Conservation (phyloP, 2,888 invertebrate species). For the Linnaemya tessellans region DNA sequence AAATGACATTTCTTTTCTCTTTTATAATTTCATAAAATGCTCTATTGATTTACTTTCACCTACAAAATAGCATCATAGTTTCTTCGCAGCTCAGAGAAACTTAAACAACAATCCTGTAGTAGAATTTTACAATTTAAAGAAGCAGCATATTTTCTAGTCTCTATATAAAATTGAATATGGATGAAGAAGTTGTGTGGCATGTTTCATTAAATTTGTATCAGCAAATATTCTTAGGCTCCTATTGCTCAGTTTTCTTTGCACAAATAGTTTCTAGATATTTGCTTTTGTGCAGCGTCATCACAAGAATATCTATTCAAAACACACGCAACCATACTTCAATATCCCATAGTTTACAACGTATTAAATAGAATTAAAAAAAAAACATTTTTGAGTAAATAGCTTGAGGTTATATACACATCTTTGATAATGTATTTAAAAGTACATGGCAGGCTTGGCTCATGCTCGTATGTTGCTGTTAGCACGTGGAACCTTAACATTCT, state of each 20-base stretch:
- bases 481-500: background rate
- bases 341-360: background rate
- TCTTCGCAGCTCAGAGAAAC: background rate
- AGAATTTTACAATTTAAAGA: background rate
- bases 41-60: background rate
- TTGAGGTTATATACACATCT: background rate
- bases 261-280: constrained; percentile 25
- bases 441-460: background rate
- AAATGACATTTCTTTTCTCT: background rate
- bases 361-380: background rate
- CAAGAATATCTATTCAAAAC: background rate
- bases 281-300: background rate
- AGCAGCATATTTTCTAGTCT: background rate
- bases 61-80: background rate
- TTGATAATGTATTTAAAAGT: background rate
- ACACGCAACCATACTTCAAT: background rate
- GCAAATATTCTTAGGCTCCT: constrained; percentile 1
- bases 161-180: background rate
- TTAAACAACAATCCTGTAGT: background rate
- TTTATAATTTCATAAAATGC: background rate
- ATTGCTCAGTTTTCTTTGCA: background rate
- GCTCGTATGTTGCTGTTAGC: background rate
- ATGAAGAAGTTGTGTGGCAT: background rate
- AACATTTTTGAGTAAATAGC: background rate
- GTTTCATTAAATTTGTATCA: background rate